Percentiles rank a stretch among this genome's conserved stretches.
phyloP scores from a whole-genome alignment of 2,113 vertebrate genomes.

The Monopterus albus region DNA sequence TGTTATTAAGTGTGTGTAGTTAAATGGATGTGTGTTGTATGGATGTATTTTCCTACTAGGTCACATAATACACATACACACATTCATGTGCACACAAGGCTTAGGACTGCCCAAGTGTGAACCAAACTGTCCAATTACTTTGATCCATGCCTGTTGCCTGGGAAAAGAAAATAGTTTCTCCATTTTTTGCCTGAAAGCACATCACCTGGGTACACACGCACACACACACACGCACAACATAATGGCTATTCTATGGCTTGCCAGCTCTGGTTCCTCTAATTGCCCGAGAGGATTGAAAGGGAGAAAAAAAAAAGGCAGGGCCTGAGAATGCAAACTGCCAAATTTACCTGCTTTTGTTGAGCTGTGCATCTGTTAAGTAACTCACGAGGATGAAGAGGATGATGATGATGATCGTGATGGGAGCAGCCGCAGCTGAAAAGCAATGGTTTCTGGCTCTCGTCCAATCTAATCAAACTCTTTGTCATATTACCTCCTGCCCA shows the following conservation, averaged over 20 bases:
- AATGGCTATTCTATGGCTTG: constrained; percentile 47
- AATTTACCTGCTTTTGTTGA: constrained; percentile 54
- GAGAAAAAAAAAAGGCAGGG: constrained; percentile 22
- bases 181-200: constrained; percentile 38
- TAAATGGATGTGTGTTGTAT: constrained; percentile 6
- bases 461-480: constrained; percentile 43
- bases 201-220: constrained; percentile 43
- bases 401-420: constrained; percentile 22
- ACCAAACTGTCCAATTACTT: constrained; percentile 69
- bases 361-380: constrained; percentile 52
- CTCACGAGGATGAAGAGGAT: constrained; percentile 22
- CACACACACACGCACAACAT: constrained; percentile 22
- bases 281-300: constrained; percentile 42
- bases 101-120: constrained; percentile 46
- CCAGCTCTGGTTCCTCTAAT: constrained; percentile 52
- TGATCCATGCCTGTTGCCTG: constrained; percentile 58
- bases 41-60: constrained; percentile 11
- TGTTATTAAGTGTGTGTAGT: constrained; percentile 11
- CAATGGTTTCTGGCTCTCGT: constrained; percentile 30
- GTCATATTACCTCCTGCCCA: constrained; percentile 20
- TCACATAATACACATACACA: constrained; percentile 3
- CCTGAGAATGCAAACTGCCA: constrained; percentile 52
- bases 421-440: constrained; percentile 34
- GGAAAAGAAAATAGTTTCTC: constrained; percentile 39
- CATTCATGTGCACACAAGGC: constrained; percentile 1